Conservation (phyloP, 2,888 invertebrate genomes). For the Drosophila koepferae region DNA sequence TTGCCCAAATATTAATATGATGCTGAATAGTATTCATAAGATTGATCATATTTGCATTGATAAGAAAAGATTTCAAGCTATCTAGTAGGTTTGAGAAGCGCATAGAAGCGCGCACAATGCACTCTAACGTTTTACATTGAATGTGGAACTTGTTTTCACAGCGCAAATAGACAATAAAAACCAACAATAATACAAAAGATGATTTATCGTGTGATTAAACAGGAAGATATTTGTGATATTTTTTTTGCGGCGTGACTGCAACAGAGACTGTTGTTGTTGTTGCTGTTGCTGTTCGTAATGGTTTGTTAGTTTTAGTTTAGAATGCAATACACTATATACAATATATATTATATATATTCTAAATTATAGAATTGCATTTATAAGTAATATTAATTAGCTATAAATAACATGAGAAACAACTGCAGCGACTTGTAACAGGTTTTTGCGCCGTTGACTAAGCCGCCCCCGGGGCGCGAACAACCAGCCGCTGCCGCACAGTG, state of each 20-base stretch:
- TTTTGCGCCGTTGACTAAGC: constrained; percentile 48
- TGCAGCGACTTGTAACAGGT: constrained; percentile 63
- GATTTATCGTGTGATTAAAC: constrained; percentile 78
- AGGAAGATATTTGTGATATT: constrained; percentile 72
- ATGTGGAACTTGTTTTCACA: constrained; percentile 65
- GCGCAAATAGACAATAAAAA: constrained; percentile 52
- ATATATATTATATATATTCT: constrained; percentile 53
- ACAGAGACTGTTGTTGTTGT: constrained; percentile 26
- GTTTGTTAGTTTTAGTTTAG: constrained; percentile 62
- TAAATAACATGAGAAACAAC: constrained; percentile 74
- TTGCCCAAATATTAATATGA: neutral
- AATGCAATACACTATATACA: constrained; percentile 52
- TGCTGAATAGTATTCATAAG: too few species aligned
- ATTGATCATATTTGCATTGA: neutral
- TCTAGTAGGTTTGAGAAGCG: constrained; percentile 37
- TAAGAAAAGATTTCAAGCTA: neutral
- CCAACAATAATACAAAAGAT: constrained; percentile 61
- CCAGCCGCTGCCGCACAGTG: constrained; percentile 40
- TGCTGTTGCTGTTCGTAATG: constrained; percentile 46
- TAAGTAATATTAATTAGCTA: constrained; percentile 80
- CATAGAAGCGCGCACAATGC: constrained; percentile 31
- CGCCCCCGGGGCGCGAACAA: constrained; percentile 58
- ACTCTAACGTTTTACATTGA: constrained; percentile 39
- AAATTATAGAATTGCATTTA: constrained; percentile 79
- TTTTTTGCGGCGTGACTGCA: constrained; percentile 65